These are phyloP conservation scores for Graphium colonna DNA, from an alignment of 2,888 invertebrate species.

Conservation along the genomic window DNA sequence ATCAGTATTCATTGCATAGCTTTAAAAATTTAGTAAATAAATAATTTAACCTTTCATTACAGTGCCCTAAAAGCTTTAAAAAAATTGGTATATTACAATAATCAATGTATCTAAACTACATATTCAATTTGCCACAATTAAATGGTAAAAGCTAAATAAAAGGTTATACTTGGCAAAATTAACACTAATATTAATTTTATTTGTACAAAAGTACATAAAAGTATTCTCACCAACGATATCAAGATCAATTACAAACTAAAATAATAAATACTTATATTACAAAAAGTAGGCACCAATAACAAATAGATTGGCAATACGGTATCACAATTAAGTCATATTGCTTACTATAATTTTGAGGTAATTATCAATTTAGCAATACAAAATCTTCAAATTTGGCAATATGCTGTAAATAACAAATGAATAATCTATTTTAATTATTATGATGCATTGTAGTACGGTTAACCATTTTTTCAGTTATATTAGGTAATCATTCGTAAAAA, in stretches of 20 bases:
- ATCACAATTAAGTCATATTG: constrained; percentile 21
- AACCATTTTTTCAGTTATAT: no score
- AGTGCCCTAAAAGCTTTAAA: not conserved
- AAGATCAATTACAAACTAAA: constrained; percentile 6
- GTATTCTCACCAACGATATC: not conserved
- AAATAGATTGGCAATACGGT: constrained; percentile 13
- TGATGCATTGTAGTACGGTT: no score
- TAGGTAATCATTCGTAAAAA: no score
- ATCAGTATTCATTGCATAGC: constrained; percentile 3
- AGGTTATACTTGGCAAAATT: not conserved
- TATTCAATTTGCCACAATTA: not conserved
- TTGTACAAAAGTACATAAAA: constrained; percentile 9
- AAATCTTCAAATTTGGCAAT: no score
- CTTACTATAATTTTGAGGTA: constrained; percentile 22
- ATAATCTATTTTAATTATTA: no score
- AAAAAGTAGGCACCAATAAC: constrained; percentile 16
- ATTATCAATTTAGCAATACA: constrained; percentile 12
- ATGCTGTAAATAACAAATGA: no score
- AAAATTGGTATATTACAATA: not conserved
- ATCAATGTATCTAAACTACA: not conserved
- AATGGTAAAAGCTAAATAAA: not conserved
- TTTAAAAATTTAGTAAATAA: constrained; percentile 2
- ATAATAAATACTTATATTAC: constrained; percentile 6
- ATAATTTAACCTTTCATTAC: not conserved
- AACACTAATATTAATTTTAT: not conserved